Evolutionary conservation across 2,113 vertebrate species (phyloP).

Genomic region (Speoplatyrhinus poulsoni): DNA sequence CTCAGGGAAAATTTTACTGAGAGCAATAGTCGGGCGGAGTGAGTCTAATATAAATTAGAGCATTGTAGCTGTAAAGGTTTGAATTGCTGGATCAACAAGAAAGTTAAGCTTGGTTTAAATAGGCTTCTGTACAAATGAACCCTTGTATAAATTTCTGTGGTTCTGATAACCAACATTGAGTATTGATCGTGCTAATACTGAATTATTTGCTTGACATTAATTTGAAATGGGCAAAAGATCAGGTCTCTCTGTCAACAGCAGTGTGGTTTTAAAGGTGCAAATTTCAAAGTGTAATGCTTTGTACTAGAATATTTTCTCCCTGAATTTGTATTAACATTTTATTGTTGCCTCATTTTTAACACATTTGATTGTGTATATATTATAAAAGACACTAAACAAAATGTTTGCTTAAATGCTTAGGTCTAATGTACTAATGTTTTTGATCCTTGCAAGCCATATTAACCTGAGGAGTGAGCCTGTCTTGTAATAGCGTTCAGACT

Average conservation of each 20-base stretch:
- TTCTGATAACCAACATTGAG: background rate
- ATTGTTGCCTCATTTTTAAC: no score
- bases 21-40: no score
- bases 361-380: no score
- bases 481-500: background rate
- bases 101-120: background rate
- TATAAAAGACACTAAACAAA: background rate
- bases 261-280: background rate
- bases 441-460: background rate
- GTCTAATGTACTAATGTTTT: background rate
- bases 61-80: background rate
- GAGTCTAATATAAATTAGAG: no score
- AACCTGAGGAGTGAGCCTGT: background rate
- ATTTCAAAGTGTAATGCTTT: no score
- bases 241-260: background rate
- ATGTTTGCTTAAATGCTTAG: background rate
- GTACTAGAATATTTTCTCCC: no score
- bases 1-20: no score
- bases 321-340: no score
- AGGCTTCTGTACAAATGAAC: slow-evolving; percentile 16
- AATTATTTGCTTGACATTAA: background rate
- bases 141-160: background rate
- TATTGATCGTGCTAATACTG: background rate
- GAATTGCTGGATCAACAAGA: background rate
- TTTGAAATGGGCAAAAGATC: background rate